Conservation (phyloP, 2,113 vertebrate species). For the Notiomystis cincta region DNA sequence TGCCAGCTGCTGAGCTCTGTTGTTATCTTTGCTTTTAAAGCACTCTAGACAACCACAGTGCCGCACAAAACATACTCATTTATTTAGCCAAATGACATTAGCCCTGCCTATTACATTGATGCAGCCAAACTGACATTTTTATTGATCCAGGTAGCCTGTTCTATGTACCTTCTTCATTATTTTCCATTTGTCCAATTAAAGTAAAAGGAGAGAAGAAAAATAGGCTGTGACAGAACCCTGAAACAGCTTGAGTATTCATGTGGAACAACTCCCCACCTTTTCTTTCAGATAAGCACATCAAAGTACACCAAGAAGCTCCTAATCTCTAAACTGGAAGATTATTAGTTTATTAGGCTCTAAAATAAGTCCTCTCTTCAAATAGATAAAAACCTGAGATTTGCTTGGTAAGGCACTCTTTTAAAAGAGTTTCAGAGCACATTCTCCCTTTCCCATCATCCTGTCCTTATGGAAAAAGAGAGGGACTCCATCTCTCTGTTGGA, state of each 20-base stretch:
- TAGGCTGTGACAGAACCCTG: neutral
- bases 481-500: neutral
- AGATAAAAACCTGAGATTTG: neutral
- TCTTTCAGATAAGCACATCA: neutral
- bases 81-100: constrained; percentile 12
- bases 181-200: constrained; percentile 33
- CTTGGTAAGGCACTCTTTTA: neutral
- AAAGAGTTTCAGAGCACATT: neutral
- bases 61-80: neutral
- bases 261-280: neutral
- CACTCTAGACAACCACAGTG: neutral
- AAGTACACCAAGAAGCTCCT: neutral
- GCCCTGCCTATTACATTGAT: neutral
- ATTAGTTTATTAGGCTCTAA: neutral
- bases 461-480: neutral
- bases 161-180: constrained; percentile 5
- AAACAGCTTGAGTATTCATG: neutral
- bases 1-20: neutral
- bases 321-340: neutral
- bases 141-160: constrained; percentile 4
- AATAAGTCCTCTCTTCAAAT: neutral
- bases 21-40: neutral
- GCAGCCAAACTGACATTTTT: neutral
- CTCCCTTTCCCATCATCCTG: neutral
- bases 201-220: constrained; percentile 12